A percentile compares a stretch with the other conserved stretches of the same genome.
phyloP scores from a whole-genome alignment of 2,113 vertebrate species.

The Pseudorectes ferrugineus region DNA sequence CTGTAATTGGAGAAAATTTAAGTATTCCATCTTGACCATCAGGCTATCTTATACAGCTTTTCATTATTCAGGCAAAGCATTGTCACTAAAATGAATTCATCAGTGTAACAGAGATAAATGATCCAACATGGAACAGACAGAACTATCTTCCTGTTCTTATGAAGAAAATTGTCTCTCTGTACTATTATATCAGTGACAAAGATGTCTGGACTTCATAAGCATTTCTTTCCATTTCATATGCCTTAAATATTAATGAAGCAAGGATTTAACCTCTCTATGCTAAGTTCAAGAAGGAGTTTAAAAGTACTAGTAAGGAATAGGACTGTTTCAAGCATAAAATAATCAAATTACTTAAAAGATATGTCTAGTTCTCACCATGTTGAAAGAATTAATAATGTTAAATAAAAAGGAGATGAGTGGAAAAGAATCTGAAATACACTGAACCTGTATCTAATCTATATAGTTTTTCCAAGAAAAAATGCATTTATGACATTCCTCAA shows the following conservation, averaged over 20 bases:
- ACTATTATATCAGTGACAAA: slow-evolving; percentile 82
- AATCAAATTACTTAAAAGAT: slow-evolving; percentile 48
- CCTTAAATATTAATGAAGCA: slow-evolving; percentile 86
- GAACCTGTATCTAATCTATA: neutral
- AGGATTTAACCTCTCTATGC: slow-evolving; percentile 80
- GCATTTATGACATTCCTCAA: neutral
- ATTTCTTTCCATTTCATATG: slow-evolving; percentile 83
- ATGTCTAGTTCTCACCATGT: neutral
- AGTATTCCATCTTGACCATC: slow-evolving; percentile 77
- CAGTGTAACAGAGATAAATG: slow-evolving; percentile 89
- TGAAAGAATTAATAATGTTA: slow-evolving; percentile 22
- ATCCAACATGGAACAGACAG: slow-evolving; percentile 80
- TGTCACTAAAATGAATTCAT: slow-evolving; percentile 88
- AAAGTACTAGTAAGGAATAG: slow-evolving; percentile 46
- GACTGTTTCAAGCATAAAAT: neutral
- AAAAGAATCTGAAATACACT: neutral
- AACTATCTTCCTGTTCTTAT: slow-evolving; percentile 76
- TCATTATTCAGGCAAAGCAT: slow-evolving; percentile 85
- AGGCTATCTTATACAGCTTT: slow-evolving; percentile 75
- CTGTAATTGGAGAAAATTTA: slow-evolving; percentile 74
- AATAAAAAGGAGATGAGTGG: neutral
- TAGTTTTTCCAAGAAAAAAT: neutral
- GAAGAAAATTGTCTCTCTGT: slow-evolving; percentile 82
- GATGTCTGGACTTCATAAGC: slow-evolving; percentile 79
- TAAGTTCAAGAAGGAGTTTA: slow-evolving; percentile 59